These are phyloP conservation scores for Gymnogyps californianus DNA, from an alignment of 2,113 vertebrate genomes.

Conservation along the genomic window DNA sequence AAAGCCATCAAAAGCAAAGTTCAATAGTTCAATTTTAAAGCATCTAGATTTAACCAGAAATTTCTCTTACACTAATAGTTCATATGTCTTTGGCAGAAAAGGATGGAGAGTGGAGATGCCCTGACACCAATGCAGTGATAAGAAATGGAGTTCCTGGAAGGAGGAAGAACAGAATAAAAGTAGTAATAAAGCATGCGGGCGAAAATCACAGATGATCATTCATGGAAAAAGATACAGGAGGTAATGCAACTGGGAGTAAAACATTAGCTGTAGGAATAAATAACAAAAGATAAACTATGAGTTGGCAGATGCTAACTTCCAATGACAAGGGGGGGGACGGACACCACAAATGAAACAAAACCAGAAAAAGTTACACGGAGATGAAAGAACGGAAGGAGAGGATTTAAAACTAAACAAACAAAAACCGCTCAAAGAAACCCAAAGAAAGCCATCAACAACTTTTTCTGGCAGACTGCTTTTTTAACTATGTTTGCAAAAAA, in stretches of 20 bases:
- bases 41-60: background rate
- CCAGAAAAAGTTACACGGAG: background rate
- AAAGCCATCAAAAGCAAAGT: background rate
- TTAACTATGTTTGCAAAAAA: background rate
- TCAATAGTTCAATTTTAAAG: background rate
- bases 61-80: background rate
- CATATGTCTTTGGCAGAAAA: background rate
- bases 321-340: background rate
- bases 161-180: background rate
- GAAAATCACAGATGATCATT: background rate
- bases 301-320: background rate
- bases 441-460: background rate
- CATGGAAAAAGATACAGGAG: background rate
- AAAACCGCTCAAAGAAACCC: background rate
- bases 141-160: background rate
- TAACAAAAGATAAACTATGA: background rate
- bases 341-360: background rate
- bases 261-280: background rate
- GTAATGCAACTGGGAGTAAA: background rate
- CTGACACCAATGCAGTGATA: background rate
- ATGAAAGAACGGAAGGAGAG: background rate
- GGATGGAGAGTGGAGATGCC: background rate
- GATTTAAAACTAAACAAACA: background rate
- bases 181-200: background rate
- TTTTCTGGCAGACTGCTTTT: background rate